Evolutionary conservation across 2,113 vertebrate genomes (phyloP).

Genomic region (Labrus mixtus): DNA sequence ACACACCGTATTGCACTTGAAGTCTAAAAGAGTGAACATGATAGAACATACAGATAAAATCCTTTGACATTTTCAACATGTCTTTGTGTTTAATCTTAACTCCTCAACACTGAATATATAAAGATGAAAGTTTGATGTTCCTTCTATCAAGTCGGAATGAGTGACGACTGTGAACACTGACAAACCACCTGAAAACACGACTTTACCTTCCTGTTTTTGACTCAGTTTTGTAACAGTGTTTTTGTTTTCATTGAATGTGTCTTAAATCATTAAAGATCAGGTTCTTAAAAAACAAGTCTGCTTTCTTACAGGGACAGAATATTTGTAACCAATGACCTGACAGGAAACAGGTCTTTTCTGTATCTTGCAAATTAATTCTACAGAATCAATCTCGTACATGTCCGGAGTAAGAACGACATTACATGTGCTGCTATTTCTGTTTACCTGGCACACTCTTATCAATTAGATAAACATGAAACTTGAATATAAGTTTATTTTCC

Average conservation of each 20-base stretch:
- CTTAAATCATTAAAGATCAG: neutral
- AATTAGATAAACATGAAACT: neutral
- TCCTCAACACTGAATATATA: neutral
- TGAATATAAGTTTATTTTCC: neutral
- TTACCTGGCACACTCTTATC: neutral
- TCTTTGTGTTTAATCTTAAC: neutral
- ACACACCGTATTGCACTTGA: slow-evolving; percentile 40
- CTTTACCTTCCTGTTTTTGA: too few species aligned
- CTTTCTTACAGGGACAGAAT: neutral
- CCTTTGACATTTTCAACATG: neutral
- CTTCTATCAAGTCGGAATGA: neutral
- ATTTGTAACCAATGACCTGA: too few species aligned
- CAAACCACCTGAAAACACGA: neutral
- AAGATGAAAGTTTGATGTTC: neutral
- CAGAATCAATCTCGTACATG: neutral
- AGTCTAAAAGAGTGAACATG: neutral
- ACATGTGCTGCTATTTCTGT: too few species aligned
- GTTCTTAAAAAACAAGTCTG: neutral
- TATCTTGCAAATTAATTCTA: too few species aligned
- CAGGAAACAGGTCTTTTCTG: neutral
- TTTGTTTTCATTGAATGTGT: neutral
- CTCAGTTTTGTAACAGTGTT: neutral
- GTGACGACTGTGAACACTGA: neutral
- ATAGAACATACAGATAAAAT: neutral
- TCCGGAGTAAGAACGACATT: neutral